These are phyloP conservation scores for Glaucopsyche alexis DNA, from an alignment of 2,888 invertebrate genomes.

Conservation along the genomic window DNA sequence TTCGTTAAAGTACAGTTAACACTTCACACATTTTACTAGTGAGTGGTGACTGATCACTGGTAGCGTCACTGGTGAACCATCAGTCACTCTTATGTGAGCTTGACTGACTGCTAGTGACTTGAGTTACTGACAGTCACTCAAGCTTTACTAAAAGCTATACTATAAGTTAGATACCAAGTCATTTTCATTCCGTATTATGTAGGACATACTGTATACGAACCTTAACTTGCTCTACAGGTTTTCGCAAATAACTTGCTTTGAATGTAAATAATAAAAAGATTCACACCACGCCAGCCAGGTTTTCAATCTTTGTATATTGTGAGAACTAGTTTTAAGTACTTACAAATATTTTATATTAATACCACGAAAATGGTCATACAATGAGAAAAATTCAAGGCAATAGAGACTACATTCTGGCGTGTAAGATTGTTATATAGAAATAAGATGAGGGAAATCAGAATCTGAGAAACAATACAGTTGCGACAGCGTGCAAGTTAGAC, in stretches of 20 bases:
- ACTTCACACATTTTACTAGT: no score
- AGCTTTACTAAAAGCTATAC: no score
- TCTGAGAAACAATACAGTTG: background rate
- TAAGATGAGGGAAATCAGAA: background rate
- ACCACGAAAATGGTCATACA: conserved; percentile 3
- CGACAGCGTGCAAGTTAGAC: conserved; percentile 20
- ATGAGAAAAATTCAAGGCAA: background rate
- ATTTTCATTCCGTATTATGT: background rate
- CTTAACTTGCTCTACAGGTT: background rate
- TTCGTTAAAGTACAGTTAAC: no score
- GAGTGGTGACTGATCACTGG: no score
- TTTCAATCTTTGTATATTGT: conserved; percentile 9
- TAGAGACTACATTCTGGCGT: background rate
- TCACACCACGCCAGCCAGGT: background rate
- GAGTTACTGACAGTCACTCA: no score
- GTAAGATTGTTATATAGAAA: conserved; percentile 9
- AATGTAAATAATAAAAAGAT: conserved; percentile 16
- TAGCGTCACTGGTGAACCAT: no score
- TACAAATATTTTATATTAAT: background rate
- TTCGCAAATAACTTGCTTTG: conserved; percentile 20
- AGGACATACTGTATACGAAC: background rate
- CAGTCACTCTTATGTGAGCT: no score
- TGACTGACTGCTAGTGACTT: no score
- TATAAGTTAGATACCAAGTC: no score
- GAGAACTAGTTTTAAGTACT: background rate